A percentile compares a stretch with the other conserved stretches of the same genome.
These are phyloP conservation scores for Monoplex corrugatus DNA, from an alignment of 2,888 invertebrate species.

Conservation along the genomic window DNA sequence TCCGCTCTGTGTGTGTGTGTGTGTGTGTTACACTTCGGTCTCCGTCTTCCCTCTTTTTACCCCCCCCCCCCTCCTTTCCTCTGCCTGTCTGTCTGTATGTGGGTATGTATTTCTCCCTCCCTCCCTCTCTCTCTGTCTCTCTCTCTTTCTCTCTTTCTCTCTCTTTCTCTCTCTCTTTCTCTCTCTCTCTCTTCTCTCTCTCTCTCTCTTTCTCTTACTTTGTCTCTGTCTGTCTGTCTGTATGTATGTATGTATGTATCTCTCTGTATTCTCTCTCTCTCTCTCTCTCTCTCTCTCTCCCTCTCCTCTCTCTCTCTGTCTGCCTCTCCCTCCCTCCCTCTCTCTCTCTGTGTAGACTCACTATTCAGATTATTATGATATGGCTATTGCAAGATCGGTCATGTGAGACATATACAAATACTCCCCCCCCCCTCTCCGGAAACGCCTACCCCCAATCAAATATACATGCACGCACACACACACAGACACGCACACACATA, in stretches of 20 bases:
- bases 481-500: not conserved
- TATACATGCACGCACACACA: not conserved
- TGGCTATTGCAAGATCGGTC: no score
- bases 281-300: constrained; percentile 28
- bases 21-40: not conserved
- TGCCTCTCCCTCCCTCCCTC: not conserved
- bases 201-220: not conserved
- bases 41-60: not conserved
- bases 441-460: not conserved
- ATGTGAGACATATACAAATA: no score
- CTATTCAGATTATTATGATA: no score
- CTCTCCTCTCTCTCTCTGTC: constrained; percentile 4
- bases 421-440: not conserved
- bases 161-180: not conserved
- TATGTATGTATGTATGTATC: not conserved
- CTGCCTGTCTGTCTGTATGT: no score
- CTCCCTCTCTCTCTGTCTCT: not conserved
- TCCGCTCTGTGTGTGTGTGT: not conserved
- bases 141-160: not conserved
- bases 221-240: not conserved
- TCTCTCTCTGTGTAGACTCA: no score
- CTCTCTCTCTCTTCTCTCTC: not conserved
- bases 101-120: not conserved
- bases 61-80: no score
- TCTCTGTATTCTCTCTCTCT: not conserved